These are phyloP conservation scores for Lycorma delicatula DNA, from an alignment of 1,140 invertebrate species.

Conservation along the genomic window DNA sequence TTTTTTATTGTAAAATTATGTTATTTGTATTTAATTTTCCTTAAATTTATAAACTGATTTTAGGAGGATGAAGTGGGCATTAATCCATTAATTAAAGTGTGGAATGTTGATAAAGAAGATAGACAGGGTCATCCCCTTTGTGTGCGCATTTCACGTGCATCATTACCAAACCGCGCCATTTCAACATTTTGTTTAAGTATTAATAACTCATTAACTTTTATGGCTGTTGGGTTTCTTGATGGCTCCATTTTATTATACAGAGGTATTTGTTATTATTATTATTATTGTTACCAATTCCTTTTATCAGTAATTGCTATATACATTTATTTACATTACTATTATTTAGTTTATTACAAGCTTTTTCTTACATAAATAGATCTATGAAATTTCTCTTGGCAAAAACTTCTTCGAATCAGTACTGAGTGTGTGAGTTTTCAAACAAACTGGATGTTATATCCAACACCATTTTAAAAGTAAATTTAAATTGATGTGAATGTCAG, in stretches of 20 bases:
- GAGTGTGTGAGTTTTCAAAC: too few species aligned
- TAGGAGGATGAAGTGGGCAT: slow-evolving; percentile 76
- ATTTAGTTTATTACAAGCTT: too few species aligned
- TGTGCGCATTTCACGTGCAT: slow-evolving; percentile 56
- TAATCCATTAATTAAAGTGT: slow-evolving; percentile 82
- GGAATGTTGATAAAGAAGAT: slow-evolving; percentile 68
- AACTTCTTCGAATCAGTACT: too few species aligned
- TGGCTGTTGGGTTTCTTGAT: slow-evolving; percentile 83
- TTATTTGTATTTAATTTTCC: background rate
- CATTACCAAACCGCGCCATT: slow-evolving; percentile 52
- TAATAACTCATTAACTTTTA: slow-evolving; percentile 70
- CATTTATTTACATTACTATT: slow-evolving; percentile 10
- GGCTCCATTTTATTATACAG: slow-evolving; percentile 70
- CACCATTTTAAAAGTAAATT: too few species aligned
- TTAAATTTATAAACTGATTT: slow-evolving; percentile 22
- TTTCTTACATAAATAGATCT: too few species aligned
- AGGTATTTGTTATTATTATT: slow-evolving; percentile 40
- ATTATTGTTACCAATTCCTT: background rate
- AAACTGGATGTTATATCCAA: too few species aligned
- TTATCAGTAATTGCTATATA: background rate
- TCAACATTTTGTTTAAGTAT: slow-evolving; percentile 66
- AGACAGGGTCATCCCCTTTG: slow-evolving; percentile 63
- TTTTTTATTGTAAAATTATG: background rate
- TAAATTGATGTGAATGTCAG: too few species aligned
- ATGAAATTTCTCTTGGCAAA: too few species aligned